Evolutionary conservation across 2,888 invertebrate species (phyloP).

Genomic region (Cistogaster globosa): DNA sequence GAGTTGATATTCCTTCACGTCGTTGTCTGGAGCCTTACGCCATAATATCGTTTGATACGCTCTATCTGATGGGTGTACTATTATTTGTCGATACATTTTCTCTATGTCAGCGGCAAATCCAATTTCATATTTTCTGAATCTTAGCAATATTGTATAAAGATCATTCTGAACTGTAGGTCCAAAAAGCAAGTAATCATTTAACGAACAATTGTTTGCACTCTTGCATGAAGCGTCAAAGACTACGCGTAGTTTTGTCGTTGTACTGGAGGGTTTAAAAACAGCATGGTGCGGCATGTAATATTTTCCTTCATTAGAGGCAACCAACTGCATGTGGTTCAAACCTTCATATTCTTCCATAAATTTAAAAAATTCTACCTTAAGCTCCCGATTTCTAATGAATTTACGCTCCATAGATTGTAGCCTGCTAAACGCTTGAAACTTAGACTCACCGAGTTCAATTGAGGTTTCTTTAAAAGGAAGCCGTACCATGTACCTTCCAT

Average conservation of each 20-base stretch:
- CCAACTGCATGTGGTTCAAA: conserved; percentile 51
- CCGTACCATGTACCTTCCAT: conserved; percentile 54
- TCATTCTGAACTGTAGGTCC: conserved; percentile 62
- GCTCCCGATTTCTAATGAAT: conserved; percentile 20
- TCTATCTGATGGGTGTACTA: conserved; percentile 40
- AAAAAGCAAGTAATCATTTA: conserved; percentile 60
- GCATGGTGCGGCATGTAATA: conserved; percentile 66
- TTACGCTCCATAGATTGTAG: conserved; percentile 52
- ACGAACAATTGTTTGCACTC: conserved; percentile 46
- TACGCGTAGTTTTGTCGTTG: conserved; percentile 61
- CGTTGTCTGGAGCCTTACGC: conserved; percentile 22
- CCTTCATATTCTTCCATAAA: conserved; percentile 50
- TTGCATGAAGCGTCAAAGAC: conserved; percentile 64
- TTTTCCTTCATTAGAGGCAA: not conserved
- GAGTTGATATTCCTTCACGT: conserved; percentile 37
- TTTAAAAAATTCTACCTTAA: conserved; percentile 35
- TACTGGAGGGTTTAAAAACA: conserved; percentile 55
- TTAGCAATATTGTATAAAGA: conserved; percentile 50
- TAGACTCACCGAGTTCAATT: conserved; percentile 48
- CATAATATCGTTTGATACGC: conserved; percentile 57
- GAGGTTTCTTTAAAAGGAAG: conserved; percentile 39
- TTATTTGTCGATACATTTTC: conserved; percentile 62
- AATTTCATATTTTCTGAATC: conserved; percentile 46
- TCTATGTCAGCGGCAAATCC: conserved; percentile 52
- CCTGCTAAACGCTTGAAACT: conserved; percentile 13